Conservation (phyloP, 2,797 vertebrate species). For the Acomys russatus region DNA sequence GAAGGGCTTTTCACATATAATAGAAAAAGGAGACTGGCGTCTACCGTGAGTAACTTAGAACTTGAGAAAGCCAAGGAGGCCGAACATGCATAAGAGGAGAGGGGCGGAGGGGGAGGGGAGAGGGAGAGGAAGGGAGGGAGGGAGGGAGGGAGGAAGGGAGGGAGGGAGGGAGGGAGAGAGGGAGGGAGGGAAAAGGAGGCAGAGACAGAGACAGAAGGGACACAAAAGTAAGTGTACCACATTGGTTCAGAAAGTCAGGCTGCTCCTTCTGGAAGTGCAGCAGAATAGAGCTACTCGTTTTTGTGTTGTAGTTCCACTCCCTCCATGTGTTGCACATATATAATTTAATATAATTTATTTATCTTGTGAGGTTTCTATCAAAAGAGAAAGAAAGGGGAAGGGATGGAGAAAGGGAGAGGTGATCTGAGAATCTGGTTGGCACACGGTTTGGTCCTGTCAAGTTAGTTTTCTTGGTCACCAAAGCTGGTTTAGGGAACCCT, state of each 20-base stretch:
- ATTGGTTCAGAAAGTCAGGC: background rate
- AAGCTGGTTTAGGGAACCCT: background rate
- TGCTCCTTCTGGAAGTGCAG: background rate
- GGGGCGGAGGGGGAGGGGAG: background rate
- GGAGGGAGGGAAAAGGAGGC: too few species aligned
- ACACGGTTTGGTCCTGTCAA: background rate
- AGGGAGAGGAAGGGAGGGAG: too few species aligned
- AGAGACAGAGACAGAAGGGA: background rate
- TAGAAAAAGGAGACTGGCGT: background rate
- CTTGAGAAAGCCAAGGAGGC: background rate
- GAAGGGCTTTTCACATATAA: background rate
- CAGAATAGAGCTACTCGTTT: background rate
- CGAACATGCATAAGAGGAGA: background rate
- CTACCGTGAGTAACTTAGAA: background rate
- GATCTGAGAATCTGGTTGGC: background rate
- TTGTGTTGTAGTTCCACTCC: background rate
- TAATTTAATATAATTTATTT: background rate
- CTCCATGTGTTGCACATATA: background rate
- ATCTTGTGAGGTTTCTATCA: background rate
- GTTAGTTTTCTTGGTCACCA: background rate
- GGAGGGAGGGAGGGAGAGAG: too few species aligned
- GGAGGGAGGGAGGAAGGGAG: too few species aligned
- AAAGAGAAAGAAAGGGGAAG: background rate
- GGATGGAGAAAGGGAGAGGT: background rate
- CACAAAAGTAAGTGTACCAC: rapidly evolving